A percentile compares a stretch with the other conserved stretches of the same genome.
Conservation (phyloP, 2,113 vertebrate species). For the Cebidichthys violaceus region DNA sequence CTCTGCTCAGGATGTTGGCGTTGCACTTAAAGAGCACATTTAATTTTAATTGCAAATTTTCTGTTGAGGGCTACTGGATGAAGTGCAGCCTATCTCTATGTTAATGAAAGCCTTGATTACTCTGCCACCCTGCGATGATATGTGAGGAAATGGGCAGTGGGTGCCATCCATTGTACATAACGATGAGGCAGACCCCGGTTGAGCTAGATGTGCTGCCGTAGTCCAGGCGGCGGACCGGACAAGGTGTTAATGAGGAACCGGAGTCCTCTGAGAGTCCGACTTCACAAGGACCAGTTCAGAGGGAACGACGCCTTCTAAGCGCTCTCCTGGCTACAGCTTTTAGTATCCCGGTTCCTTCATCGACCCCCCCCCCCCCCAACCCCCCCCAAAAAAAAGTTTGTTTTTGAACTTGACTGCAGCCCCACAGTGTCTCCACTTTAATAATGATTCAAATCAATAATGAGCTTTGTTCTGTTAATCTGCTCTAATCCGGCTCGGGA, state of each 20-base stretch:
- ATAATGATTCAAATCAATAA: constrained; percentile 75
- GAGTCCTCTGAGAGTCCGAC: constrained; percentile 50
- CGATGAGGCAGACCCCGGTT: constrained; percentile 33
- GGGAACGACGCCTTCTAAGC: constrained; percentile 28
- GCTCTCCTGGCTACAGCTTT: constrained; percentile 43
- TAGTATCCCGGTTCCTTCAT: constrained; percentile 53
- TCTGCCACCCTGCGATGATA: constrained; percentile 32
- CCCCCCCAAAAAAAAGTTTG: too few relatives aligned
- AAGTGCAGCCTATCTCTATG: constrained; percentile 55
- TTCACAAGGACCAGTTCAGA: constrained; percentile 38
- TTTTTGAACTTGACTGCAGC: constrained; percentile 54
- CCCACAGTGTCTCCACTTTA: constrained; percentile 52
- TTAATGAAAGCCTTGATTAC: constrained; percentile 67
- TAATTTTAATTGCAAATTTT: constrained; percentile 68
- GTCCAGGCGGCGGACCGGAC: constrained; percentile 44
- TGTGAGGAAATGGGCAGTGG: constrained; percentile 37
- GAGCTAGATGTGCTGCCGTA: constrained; percentile 38
- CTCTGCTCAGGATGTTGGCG: constrained; percentile 28
- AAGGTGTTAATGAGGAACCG: constrained; percentile 71
- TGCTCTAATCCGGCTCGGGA: constrained; percentile 51
- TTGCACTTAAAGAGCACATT: constrained; percentile 49
- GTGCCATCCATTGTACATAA: constrained; percentile 24
- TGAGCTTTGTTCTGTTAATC: constrained; percentile 71
- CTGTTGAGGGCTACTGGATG: constrained; percentile 42
- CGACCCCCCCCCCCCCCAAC: constrained; percentile 30